Conservation (phyloP, 1,140 invertebrate genomes). For the Trichonephila inaurata region DNA sequence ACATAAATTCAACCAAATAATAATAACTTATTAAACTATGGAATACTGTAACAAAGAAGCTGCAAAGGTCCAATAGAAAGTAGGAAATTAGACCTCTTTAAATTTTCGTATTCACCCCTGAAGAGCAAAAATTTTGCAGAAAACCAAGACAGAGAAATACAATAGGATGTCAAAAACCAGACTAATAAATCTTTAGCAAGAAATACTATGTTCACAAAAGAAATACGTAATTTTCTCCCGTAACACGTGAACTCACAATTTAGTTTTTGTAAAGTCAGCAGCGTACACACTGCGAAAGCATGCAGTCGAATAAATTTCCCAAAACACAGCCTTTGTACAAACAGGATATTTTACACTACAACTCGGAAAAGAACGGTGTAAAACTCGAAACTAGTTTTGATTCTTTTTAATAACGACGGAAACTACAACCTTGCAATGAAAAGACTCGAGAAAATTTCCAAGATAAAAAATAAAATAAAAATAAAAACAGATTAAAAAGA, state of each 20-base stretch:
- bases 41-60: too few relatives aligned
- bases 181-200: neutral
- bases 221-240: neutral
- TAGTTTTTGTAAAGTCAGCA: neutral
- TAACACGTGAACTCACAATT: neutral
- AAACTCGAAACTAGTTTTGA: conserved; percentile 31
- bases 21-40: too few relatives aligned
- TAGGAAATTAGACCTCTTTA: too few relatives aligned
- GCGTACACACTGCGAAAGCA: neutral
- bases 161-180: conserved; percentile 11
- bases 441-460: neutral
- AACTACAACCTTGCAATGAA: neutral
- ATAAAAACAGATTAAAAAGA: conserved; percentile 17
- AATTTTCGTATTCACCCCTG: too few relatives aligned
- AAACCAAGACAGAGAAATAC: neutral
- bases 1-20: too few relatives aligned
- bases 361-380: neutral
- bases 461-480: neutral
- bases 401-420: conserved; percentile 17
- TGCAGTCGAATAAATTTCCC: conserved; percentile 4
- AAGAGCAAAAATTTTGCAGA: too few relatives aligned
- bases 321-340: neutral
- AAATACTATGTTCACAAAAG: neutral
- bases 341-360: neutral
- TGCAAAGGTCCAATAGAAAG: too few relatives aligned